Conservation (phyloP, 1,140 invertebrate species). For the Myzus persicae region DNA sequence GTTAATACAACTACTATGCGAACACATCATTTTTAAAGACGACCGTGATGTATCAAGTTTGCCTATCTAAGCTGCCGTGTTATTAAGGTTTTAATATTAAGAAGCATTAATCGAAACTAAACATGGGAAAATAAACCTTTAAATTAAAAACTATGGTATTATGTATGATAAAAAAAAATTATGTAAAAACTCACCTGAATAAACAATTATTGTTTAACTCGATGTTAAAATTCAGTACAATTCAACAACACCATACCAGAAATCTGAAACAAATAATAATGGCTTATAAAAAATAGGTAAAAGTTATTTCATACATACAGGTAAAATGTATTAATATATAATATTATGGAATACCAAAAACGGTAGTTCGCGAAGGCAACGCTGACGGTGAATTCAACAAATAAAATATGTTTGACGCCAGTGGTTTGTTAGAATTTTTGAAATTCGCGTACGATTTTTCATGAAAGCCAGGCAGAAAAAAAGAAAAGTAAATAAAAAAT, state of each 20-base stretch:
- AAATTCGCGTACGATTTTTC: background rate
- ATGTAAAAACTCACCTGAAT: background rate
- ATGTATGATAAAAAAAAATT: background rate
- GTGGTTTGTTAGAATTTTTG: constrained; percentile 20
- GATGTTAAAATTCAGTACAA: background rate
- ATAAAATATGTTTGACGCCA: constrained; percentile 30
- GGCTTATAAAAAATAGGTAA: background rate
- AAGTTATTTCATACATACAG: background rate
- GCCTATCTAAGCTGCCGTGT: background rate
- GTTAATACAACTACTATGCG: background rate
- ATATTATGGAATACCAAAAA: background rate
- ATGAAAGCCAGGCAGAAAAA: background rate
- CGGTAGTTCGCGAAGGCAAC: background rate
- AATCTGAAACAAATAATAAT: constrained; percentile 32
- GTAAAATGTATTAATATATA: background rate
- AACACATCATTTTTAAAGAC: background rate
- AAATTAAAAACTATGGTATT: background rate
- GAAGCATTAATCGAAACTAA: background rate
- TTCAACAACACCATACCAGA: background rate
- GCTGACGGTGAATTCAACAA: background rate
- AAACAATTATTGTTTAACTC: background rate
- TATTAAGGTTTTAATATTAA: background rate
- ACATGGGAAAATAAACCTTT: background rate
- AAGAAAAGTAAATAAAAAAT: constrained; percentile 32
- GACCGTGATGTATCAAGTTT: background rate